Base-by-base conservation (phyloP, 2,113 vertebrate genomes). In the Daboia siamensis region DNA sequence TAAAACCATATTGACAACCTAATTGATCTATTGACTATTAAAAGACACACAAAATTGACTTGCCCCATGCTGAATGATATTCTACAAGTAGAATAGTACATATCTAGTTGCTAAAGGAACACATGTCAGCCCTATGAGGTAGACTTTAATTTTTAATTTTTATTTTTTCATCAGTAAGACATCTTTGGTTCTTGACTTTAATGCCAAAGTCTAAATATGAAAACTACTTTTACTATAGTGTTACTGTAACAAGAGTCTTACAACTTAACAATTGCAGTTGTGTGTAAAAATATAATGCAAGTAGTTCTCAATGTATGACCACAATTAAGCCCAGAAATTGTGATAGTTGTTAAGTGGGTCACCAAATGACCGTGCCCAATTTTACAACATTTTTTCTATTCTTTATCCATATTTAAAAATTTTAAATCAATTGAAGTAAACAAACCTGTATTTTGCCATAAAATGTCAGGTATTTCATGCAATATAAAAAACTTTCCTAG, bases 401-500 rank as follows among this genome's bases (percentile, higher is more conserved):
- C 92, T 56, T 64, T 80, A 56, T 20, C 26, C 54, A 86, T 29
- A 84, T 87, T 88, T 88, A 90, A 94, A 90, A 84, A 86, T 1
- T 20, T 89, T 64, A 90, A 59, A 6, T 29, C 87, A 91, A 64
- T 91, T 51, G 5, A 56, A 92, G 0, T 5, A 90, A 91, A 94
- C 26, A 59, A 92, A 90, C 90, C 84, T 64, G 3, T 26, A n/a
- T 64, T 85, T 86, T 44, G 46, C 13, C 86, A 6, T 56, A 74
- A 61, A 17, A 94, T 48, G 48, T 5, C 90, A 48, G 86, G 64
- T 33, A 80, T 13, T 0, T 0, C 29, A 0, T 9, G 91, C 29
- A 3, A 87, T 0, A 0, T 0, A 1, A 39, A 4, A 89, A 52
- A 57, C 33, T 51, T 33, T 5, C 0, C 55, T n/a, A 88, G 0